phyloP scores from a whole-genome alignment of 1,140 invertebrate genomes.

The Lepidurus packardi region DNA sequence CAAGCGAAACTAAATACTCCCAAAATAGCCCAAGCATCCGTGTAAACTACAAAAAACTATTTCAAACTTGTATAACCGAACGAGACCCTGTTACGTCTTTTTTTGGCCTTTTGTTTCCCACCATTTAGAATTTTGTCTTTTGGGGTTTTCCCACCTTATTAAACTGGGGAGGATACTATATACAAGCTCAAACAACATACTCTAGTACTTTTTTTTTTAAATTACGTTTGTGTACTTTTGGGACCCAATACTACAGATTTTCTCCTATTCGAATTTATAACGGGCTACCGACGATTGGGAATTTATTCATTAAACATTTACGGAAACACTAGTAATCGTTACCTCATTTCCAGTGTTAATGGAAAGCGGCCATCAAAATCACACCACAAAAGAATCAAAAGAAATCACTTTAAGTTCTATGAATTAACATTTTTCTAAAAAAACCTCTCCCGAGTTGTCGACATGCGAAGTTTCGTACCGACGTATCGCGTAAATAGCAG shows the following conservation, averaged over 20 bases:
- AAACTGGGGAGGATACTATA: neutral
- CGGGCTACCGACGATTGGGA: too few relatives aligned
- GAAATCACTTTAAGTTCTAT: too few relatives aligned
- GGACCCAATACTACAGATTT: neutral
- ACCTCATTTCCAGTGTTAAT: too few relatives aligned
- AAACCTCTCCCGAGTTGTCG: too few relatives aligned
- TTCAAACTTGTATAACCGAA: neutral
- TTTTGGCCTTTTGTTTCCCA: neutral
- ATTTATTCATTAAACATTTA: too few relatives aligned
- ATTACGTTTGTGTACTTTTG: neutral
- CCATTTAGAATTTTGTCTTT: neutral
- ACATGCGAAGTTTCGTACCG: too few relatives aligned
- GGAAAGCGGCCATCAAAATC: too few relatives aligned
- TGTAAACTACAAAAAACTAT: neutral
- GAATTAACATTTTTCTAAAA: too few relatives aligned
- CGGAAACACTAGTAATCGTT: too few relatives aligned
- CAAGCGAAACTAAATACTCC: slow-evolving; percentile 4
- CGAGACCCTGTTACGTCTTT: neutral
- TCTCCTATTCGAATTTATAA: neutral
- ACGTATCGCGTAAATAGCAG: too few relatives aligned
- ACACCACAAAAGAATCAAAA: too few relatives aligned
- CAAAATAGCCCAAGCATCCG: neutral
- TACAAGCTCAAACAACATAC: neutral
- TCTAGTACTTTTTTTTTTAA: neutral
- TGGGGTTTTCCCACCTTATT: neutral